phyloP scores from a whole-genome alignment of 2,888 invertebrate species.

The Deladenus siricidicola region DNA sequence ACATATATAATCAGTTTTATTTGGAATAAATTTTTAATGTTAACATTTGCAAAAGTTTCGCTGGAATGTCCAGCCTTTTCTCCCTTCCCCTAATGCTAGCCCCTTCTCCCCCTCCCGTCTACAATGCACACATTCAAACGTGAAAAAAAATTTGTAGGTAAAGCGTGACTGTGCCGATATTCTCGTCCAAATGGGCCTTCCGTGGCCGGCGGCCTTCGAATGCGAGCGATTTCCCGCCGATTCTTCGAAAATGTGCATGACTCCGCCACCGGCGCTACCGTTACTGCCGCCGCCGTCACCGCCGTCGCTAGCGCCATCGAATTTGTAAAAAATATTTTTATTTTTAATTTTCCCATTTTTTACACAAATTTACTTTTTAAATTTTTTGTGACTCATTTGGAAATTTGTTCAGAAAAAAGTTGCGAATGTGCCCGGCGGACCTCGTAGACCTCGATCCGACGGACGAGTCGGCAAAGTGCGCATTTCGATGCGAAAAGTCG shows the following conservation, averaged over 20 bases:
- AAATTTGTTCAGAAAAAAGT: not conserved
- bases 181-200: constrained; percentile 53
- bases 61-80: too few species aligned
- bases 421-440: constrained; percentile 41
- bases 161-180: too few species aligned
- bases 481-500: constrained; percentile 40
- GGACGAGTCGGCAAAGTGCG: constrained; percentile 40
- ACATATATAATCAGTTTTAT: too few species aligned
- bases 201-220: constrained; percentile 69
- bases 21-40: too few species aligned
- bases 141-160: not conserved
- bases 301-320: not conserved
- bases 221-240: constrained; percentile 71
- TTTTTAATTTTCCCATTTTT: not conserved
- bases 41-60: too few species aligned
- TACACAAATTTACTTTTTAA: too few species aligned
- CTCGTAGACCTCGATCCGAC: constrained; percentile 44
- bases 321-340: not conserved
- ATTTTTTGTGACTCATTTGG: not conserved
- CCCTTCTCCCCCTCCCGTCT: too few species aligned
- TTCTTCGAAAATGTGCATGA: constrained; percentile 67
- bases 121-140: too few species aligned
- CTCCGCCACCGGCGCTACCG: constrained; percentile 51
- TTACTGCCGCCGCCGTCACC: not conserved
- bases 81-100: too few species aligned